phyloP scores from a whole-genome alignment of 2,888 invertebrate genomes.

The Nomada fucata region DNA sequence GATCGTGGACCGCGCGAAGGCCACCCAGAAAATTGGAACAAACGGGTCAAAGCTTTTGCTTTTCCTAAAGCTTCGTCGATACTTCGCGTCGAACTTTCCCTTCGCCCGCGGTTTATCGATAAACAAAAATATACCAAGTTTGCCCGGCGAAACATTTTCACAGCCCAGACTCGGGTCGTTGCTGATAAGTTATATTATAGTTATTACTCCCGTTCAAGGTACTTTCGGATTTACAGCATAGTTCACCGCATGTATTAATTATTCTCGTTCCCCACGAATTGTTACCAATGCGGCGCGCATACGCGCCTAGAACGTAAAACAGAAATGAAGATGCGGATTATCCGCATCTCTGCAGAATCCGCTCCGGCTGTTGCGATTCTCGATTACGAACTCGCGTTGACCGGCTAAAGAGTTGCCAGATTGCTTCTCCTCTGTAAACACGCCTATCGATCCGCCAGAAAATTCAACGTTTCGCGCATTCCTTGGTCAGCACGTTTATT shows the following conservation, averaged over 20 bases:
- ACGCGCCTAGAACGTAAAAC: background rate
- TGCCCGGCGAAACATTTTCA: background rate
- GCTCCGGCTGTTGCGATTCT: slow-evolving; percentile 25
- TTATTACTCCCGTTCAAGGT: no score
- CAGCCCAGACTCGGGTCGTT: no score
- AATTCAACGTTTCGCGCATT: slow-evolving; percentile 22
- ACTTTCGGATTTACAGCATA: no score
- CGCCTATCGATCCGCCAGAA: slow-evolving; percentile 25
- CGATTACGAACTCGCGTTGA: slow-evolving; percentile 30
- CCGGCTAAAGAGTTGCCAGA: slow-evolving; percentile 45
- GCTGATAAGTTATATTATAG: no score
- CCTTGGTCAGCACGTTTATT: slow-evolving; percentile 22
- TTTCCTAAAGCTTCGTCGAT: background rate
- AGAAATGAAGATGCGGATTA: slow-evolving; percentile 29
- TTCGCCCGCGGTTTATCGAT: background rate
- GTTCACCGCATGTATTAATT: no score
- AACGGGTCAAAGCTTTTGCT: background rate
- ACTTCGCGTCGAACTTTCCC: background rate
- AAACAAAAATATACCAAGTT: background rate
- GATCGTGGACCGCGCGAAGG: slow-evolving; percentile 10
- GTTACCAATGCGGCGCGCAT: no score
- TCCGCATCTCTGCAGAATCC: slow-evolving; percentile 35
- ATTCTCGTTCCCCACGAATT: no score
- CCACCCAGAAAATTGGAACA: background rate
- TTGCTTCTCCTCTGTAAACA: slow-evolving; percentile 44